Percentiles rank a stretch among this genome's conserved stretches.
phyloP scores from a whole-genome alignment of 1,140 invertebrate genomes.

The Drosophila lacertosa region DNA sequence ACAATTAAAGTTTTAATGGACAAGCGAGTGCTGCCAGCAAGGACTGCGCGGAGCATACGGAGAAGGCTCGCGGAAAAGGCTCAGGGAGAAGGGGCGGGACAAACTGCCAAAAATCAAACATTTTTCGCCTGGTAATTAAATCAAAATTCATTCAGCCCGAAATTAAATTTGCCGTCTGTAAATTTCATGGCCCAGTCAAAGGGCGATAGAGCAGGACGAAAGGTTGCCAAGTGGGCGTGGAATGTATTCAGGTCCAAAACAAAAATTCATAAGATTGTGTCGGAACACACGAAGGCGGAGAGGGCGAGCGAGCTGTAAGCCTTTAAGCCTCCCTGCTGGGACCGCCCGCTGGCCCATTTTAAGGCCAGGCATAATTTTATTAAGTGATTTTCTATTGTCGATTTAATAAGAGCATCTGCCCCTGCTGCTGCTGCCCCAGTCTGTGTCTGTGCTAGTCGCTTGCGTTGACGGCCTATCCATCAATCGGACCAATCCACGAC shows the following conservation, averaged over 20 bases:
- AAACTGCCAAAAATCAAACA: constrained; percentile 55
- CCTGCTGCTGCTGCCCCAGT: neutral
- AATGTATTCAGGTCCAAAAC: neutral
- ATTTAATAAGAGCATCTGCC: constrained; percentile 30
- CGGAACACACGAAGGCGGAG: neutral
- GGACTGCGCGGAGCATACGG: neutral
- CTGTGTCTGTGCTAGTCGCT: neutral
- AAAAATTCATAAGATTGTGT: constrained; percentile 33
- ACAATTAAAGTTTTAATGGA: constrained; percentile 73
- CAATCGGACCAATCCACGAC: constrained; percentile 38
- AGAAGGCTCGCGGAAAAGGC: neutral
- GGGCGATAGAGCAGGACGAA: neutral
- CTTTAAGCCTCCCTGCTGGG: constrained; percentile 1
- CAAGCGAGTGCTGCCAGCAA: constrained; percentile 11
- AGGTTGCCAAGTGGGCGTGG: neutral
- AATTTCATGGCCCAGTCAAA: constrained; percentile 24
- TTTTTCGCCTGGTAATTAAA: constrained; percentile 53
- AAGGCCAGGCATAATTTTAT: constrained; percentile 55
- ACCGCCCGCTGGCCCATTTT: constrained; percentile 9
- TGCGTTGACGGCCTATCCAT: constrained; percentile 41
- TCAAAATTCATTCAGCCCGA: constrained; percentile 40
- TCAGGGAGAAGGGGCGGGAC: neutral
- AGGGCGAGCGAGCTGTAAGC: neutral
- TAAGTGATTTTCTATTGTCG: constrained; percentile 68
- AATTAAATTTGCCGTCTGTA: constrained; percentile 55